These are phyloP conservation scores for Rissa tridactyla DNA, from an alignment of 2,113 vertebrate genomes.

Conservation along the genomic window DNA sequence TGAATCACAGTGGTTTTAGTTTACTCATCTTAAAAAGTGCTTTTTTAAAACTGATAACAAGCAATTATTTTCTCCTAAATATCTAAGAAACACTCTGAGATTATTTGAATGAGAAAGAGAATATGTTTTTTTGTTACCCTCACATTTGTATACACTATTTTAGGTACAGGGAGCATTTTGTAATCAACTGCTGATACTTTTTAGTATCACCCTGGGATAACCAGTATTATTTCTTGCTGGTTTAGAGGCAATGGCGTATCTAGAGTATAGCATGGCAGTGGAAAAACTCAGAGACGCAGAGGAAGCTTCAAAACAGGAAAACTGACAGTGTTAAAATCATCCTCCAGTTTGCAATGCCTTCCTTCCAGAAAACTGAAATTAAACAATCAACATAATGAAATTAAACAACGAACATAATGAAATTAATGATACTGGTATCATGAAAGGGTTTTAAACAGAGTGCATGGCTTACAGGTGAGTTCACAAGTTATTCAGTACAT, in stretches of 20 bases:
- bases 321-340: neutral
- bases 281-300: neutral
- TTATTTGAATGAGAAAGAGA: neutral
- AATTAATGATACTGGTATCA: neutral
- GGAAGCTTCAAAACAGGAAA: neutral
- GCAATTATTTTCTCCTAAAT: neutral
- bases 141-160: neutral
- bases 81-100: neutral
- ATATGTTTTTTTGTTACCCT: neutral
- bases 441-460: neutral
- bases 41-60: neutral
- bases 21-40: conserved; percentile 10
- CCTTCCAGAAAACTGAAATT: neutral
- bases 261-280: neutral
- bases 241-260: neutral
- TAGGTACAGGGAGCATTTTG: neutral
- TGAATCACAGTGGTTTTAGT: conserved; percentile 33
- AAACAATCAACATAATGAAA: neutral
- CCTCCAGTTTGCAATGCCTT: neutral
- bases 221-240: neutral
- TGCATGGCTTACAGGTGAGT: neutral
- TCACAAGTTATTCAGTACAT: neutral
- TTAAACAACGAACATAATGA: neutral
- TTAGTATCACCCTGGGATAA: neutral
- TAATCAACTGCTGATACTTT: neutral